These are phyloP conservation scores for Benthosema pterotum DNA, from an alignment of 2,797 vertebrate genomes.

Conservation along the genomic window DNA sequence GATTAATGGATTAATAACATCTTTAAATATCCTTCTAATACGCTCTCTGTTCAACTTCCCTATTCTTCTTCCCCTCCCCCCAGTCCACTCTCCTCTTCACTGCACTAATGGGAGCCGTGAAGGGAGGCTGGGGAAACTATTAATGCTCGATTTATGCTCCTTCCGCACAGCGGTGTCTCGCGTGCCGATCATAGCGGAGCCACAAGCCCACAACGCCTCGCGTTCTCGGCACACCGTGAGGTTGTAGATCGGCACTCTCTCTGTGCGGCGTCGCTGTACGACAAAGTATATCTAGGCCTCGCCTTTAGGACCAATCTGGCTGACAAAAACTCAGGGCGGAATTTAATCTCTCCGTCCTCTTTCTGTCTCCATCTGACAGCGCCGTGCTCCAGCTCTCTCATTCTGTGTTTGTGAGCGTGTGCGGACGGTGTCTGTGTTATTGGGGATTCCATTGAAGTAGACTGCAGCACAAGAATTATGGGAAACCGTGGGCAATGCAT, in stretches of 20 bases:
- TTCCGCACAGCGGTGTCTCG: too few species aligned
- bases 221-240: too few species aligned
- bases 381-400: constrained; percentile 28
- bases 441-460: too few species aligned
- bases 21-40: constrained; percentile 76
- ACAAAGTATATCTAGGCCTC: too few species aligned
- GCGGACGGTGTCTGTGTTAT: neutral
- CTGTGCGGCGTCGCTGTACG: too few species aligned
- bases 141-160: too few species aligned
- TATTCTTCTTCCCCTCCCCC: constrained; percentile 45
- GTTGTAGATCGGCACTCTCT: too few species aligned
- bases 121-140: constrained; percentile 70
- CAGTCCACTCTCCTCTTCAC: constrained; percentile 57
- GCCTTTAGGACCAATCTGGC: constrained; percentile 76
- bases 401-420: constrained; percentile 11
- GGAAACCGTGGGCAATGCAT: too few species aligned
- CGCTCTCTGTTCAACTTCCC: constrained; percentile 57
- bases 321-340: constrained; percentile 79
- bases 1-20: constrained; percentile 83
- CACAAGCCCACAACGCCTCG: too few species aligned
- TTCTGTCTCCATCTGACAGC: constrained; percentile 79
- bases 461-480: too few species aligned
- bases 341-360: constrained; percentile 82
- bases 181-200: too few species aligned
- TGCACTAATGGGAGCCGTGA: constrained; percentile 69